phyloP scores from a whole-genome alignment of 1,140 invertebrate species.

The Euura lappo region DNA sequence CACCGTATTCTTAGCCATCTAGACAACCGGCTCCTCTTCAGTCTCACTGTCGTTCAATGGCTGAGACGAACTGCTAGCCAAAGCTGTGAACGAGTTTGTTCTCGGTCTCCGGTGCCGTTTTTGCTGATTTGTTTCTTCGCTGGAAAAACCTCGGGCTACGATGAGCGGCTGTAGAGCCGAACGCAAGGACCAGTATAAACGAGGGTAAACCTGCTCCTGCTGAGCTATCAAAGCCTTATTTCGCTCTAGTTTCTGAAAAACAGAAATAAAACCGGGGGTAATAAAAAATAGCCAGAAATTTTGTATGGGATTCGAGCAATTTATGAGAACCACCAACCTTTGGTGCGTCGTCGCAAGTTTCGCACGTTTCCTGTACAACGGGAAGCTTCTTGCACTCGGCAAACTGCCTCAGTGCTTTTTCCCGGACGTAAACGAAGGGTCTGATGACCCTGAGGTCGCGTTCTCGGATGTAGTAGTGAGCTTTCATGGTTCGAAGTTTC shows the following conservation, averaged over 20 bases:
- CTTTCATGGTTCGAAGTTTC: constrained; percentile 80
- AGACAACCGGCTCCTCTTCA: constrained; percentile 54
- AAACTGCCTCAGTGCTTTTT: constrained; percentile 75
- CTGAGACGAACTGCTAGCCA: constrained; percentile 26
- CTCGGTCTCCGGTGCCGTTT: constrained; percentile 37
- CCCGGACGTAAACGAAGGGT: constrained; percentile 87
- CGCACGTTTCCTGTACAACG: constrained; percentile 68
- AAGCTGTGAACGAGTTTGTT: constrained; percentile 39
- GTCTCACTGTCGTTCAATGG: constrained; percentile 49
- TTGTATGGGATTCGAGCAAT: constrained; percentile 14
- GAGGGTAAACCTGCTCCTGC: constrained; percentile 79
- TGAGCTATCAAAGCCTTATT: constrained; percentile 75
- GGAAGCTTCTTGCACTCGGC: constrained; percentile 72
- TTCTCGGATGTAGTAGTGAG: constrained; percentile 78
- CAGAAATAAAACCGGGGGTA: not conserved
- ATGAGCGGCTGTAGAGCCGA: constrained; percentile 76
- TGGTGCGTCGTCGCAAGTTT: constrained; percentile 68
- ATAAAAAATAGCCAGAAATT: not conserved
- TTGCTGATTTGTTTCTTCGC: constrained; percentile 18
- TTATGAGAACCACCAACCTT: constrained; percentile 55
- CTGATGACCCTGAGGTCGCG: constrained; percentile 83
- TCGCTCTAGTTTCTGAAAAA: constrained; percentile 68
- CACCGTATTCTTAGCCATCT: not conserved
- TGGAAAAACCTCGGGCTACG: constrained; percentile 38
- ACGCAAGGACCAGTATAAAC: constrained; percentile 71